Base-by-base conservation (phyloP, 2,888 invertebrate species). In the Rhagonycha fulva region DNA sequence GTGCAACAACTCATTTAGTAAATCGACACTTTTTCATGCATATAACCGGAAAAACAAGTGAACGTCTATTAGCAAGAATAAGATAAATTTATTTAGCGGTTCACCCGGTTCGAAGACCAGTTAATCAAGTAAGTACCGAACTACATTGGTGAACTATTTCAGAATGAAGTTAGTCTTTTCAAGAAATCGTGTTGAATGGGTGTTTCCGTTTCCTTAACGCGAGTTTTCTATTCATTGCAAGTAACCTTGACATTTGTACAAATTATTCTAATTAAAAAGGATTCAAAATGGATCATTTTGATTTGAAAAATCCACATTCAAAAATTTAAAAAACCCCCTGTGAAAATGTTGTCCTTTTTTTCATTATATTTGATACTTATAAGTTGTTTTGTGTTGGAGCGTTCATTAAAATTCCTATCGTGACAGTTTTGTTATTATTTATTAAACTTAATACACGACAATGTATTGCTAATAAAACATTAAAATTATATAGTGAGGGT, bases 31-130 rank as follows among this genome's bases (percentile, higher is more conserved):
- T 77, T 76, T 78, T 78, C 75, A 76, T 72, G 71, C 70, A 70
- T 75, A 71, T 76, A 80, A 81, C 81, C 81, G 79, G 80, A 81
- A 81, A 80, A 79, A 77, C 81, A 78, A 79, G 79, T 80, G 80
- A 68, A 70, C 72, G 71, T 74, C 77, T 77, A 81, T 78, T 80
- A 79, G 77, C 75, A 79, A 71, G 78, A 80, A 78, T 80, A 80
- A 79, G 79, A 77, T 81, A 81, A 81, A 80, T 79, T 78, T 77
- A 80, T 80, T 80, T 80, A 80, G 80, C 80, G 77, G 79, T 81
- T 81, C 78, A 81, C 81, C 81, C 80, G 81, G 79, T 81, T 78
- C 78, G 80, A 81, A 78, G 79, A 78, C 78, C 80, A 78, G 79
- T 79, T 79, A 80, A 77, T 77, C 74, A 75, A 77, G 77, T 77